Evolutionary conservation across 2,888 invertebrate genomes (phyloP).

Genomic region (Drosophila pseudotakahashii): DNA sequence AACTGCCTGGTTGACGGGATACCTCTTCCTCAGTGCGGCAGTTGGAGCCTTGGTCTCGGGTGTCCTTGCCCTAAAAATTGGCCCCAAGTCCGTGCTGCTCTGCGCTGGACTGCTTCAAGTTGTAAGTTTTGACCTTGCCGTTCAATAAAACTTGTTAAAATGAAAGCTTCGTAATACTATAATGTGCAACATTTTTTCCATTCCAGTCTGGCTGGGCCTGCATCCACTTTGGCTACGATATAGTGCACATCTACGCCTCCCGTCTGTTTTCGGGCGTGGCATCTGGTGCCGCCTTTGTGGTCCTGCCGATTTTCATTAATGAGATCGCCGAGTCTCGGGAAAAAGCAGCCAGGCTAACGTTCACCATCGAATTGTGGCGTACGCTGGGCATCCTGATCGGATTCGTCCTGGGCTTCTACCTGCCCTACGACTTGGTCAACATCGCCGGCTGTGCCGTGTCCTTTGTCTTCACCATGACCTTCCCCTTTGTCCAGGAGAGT

Average conservation of each 20-base stretch:
- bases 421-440: slow-evolving; percentile 65
- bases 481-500: slow-evolving; percentile 82
- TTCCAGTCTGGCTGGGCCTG: slow-evolving; percentile 78
- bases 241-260: slow-evolving; percentile 79
- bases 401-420: slow-evolving; percentile 66
- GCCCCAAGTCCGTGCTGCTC: slow-evolving; percentile 75
- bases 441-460: slow-evolving; percentile 71
- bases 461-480: slow-evolving; percentile 72
- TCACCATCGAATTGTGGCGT: slow-evolving; percentile 71
- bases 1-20: slow-evolving; percentile 73
- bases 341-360: slow-evolving; percentile 66
- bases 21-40: slow-evolving; percentile 77
- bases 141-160: no score
- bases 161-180: no score
- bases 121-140: slow-evolving; percentile 59
- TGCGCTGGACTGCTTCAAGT: slow-evolving; percentile 80
- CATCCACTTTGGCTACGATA: slow-evolving; percentile 79
- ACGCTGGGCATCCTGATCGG: slow-evolving; percentile 78
- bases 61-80: slow-evolving; percentile 68
- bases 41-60: slow-evolving; percentile 77
- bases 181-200: no score
- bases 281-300: slow-evolving; percentile 76
- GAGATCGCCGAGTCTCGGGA: slow-evolving; percentile 75
- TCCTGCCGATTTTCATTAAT: slow-evolving; percentile 79
- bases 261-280: slow-evolving; percentile 78